Percentiles rank a stretch among this genome's conserved stretches.
Conservation (phyloP, 2,888 invertebrate genomes). For the Pyrrhosoma nymphula region DNA sequence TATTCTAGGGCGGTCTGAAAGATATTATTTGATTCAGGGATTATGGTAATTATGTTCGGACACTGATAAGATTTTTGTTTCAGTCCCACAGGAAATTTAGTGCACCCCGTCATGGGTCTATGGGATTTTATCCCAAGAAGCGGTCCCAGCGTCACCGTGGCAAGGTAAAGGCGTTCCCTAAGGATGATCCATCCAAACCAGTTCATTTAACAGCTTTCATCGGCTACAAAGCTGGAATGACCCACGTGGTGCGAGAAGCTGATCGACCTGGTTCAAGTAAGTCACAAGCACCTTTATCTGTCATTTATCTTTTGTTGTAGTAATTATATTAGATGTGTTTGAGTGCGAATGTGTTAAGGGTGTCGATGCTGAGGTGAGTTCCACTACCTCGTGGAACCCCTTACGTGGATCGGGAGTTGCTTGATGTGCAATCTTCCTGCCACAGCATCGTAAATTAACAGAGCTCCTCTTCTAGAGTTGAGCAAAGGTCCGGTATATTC, state of each 20-base stretch:
- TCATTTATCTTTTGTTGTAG: neutral
- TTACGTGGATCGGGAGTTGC: constrained; percentile 76
- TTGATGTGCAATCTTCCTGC: constrained; percentile 75
- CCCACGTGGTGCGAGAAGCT: constrained; percentile 98
- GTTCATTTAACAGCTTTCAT: constrained; percentile 98
- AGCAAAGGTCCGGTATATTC: constrained; percentile 71
- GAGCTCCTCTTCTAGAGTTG: constrained; percentile 45
- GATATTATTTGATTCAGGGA: neutral
- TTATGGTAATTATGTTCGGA: fast-evolving
- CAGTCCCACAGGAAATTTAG: constrained; percentile 99
- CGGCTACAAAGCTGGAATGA: constrained; percentile 99
- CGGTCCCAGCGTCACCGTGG: constrained; percentile 97
- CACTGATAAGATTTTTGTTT: constrained; percentile 75
- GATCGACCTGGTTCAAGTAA: constrained; percentile 99
- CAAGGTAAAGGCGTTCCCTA: constrained; percentile 99
- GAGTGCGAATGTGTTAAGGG: neutral
- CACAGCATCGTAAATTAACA: constrained; percentile 70
- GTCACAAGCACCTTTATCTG: constrained; percentile 77
- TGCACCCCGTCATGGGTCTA: constrained; percentile 99
- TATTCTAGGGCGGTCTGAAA: constrained; percentile 88
- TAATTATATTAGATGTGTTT: no score
- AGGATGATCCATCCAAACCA: constrained; percentile 97
- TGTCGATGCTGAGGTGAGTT: constrained; percentile 33
- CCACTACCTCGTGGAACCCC: constrained; percentile 69
- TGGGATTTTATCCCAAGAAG: constrained; percentile 99